Evolutionary conservation across 2,888 invertebrate genomes (phyloP).

Genomic region (Mamestra brassicae): DNA sequence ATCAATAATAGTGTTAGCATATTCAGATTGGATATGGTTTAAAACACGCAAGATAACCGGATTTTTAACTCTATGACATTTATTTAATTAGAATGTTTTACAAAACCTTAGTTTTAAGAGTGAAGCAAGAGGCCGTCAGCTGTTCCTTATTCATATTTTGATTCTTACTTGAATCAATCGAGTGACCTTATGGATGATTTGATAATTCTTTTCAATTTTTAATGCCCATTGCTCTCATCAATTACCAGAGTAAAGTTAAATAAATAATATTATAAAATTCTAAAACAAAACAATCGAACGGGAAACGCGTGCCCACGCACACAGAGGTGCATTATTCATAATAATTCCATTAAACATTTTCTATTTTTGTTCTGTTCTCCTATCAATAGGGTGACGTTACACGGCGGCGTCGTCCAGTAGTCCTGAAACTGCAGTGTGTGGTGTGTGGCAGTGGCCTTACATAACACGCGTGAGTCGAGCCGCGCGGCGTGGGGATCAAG

Average conservation of each 20-base stretch:
- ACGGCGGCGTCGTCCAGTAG: slow-evolving; percentile 35
- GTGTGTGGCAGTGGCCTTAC: slow-evolving; percentile 80
- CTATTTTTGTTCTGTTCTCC: slow-evolving; percentile 52
- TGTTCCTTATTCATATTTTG: not conserved
- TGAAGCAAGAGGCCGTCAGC: not conserved
- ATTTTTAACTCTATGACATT: not conserved
- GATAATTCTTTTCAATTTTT: not conserved
- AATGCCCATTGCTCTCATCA: slow-evolving; percentile 24
- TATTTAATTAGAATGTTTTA: not conserved
- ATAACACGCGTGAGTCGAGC: slow-evolving; percentile 84
- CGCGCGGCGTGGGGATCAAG: slow-evolving; percentile 89
- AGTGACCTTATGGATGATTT: not conserved
- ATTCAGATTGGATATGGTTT: not conserved
- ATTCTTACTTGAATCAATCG: not conserved
- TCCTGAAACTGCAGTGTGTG: slow-evolving; percentile 74
- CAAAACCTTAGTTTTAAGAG: not conserved
- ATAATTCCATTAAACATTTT: slow-evolving; percentile 58
- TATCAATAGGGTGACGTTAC: slow-evolving; percentile 59
- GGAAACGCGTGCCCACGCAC: slow-evolving; percentile 40
- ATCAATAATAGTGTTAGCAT: slow-evolving; percentile 8
- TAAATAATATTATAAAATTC: slow-evolving; percentile 44
- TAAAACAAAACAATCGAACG: slow-evolving; percentile 47
- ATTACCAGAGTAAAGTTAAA: slow-evolving; percentile 9
- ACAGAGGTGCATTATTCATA: slow-evolving; percentile 60
- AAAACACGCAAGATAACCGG: not conserved